Evolutionary conservation across 2,113 vertebrate species (phyloP).

Genomic region (Notothenia coriiceps): DNA sequence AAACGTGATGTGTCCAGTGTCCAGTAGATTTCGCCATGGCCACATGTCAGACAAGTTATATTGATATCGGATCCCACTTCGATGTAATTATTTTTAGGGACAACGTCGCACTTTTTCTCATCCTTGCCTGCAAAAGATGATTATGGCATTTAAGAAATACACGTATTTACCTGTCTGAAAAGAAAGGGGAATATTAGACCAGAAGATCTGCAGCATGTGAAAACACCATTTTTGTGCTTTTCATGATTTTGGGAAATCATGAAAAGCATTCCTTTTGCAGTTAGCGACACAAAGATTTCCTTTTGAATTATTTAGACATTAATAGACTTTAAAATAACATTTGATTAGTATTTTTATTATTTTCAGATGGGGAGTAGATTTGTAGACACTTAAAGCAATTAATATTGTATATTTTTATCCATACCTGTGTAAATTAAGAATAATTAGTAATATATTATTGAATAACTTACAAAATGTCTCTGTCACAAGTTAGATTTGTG

Average conservation of each 20-base stretch:
- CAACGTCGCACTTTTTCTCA: constrained; percentile 35
- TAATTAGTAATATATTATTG: neutral
- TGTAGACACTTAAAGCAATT: too few relatives aligned
- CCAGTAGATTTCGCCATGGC: constrained; percentile 56
- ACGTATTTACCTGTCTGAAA: neutral
- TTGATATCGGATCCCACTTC: constrained; percentile 38
- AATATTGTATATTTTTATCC: neutral
- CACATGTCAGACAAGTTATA: constrained; percentile 54
- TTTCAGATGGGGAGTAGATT: too few relatives aligned
- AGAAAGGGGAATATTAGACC: too few relatives aligned
- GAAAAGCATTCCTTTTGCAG: neutral
- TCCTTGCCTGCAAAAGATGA: constrained; percentile 37
- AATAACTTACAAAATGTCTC: neutral
- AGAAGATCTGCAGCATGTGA: too few relatives aligned
- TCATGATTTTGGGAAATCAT: neutral
- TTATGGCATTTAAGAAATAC: neutral
- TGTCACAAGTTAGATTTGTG: neutral
- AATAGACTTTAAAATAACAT: too few relatives aligned
- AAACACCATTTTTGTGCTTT: too few relatives aligned
- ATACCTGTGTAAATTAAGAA: neutral
- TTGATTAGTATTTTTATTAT: too few relatives aligned
- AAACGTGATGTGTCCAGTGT: constrained; percentile 33
- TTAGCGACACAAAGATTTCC: neutral
- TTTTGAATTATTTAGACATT: neutral
- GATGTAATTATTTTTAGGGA: constrained; percentile 53